Evolutionary conservation across 2,113 vertebrate genomes (phyloP), one percentile per base, ranked within the genome.

Genomic region (Prietella phreatophila): DNA sequence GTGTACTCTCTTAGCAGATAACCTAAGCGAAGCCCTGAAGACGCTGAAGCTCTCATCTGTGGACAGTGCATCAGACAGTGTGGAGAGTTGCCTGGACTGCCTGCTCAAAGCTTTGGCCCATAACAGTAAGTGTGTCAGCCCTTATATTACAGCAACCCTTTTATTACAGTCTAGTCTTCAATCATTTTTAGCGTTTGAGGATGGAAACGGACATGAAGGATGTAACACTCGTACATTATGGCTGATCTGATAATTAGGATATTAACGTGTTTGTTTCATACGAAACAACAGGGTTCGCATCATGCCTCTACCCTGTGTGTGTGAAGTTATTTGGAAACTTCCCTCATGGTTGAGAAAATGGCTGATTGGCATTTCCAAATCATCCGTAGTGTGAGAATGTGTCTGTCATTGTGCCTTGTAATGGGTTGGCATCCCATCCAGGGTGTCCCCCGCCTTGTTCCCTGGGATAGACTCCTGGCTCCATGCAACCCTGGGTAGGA

Each of bases 51-150:
- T 99, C 87, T 96, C 96, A 30, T 96, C 96, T 25, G 93, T 93
- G 84, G 97, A 97, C 93, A 95, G 94, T 89, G 91, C 95, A 86
- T 92, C 96, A 30, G 97, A 97, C 94, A 96, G 95, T 71, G 94
- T 97, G 92, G 97, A 99, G 92, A 96, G 96, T 92, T 97, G 97
- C 80, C 96, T 99, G 95, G 98, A 99, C 93, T 97, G 97, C 92
- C 93, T 99, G 90, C 97, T 99, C 91, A 97, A 98, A 94, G 97
- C 97, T 14, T 94, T 99, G 90, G 94, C 95, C 93, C 96, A 97
- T 91, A 98, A 97, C 94, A 99, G 98, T 99, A 95, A 97, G 97
- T 96, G 92, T 55, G 30, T 39, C 39, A 42, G 4, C 3, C 75
- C 80, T 17, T 86, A 1, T 53, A 75, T 87, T 50, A 88, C n/a